phyloP scores from a whole-genome alignment of 2,888 invertebrate genomes.

The Aleiodes alternator region DNA sequence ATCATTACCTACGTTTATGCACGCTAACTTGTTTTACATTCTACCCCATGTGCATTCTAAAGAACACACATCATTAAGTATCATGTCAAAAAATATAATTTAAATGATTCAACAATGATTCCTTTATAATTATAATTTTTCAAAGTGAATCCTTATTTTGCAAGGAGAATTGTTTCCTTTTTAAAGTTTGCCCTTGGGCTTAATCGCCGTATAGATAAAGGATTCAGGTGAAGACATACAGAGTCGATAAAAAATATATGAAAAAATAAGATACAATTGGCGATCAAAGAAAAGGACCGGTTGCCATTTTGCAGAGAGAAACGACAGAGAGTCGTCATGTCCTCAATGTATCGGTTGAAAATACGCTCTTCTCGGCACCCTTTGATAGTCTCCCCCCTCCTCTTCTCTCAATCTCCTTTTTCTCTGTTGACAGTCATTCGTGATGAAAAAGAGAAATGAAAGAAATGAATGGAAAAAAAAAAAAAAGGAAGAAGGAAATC shows the following conservation, averaged over 20 bases:
- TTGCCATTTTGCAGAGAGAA: conserved; percentile 39
- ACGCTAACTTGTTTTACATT: conserved; percentile 27
- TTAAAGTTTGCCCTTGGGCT: neutral
- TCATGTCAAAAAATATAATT: neutral
- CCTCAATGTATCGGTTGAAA: conserved; percentile 30
- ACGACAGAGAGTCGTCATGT: conserved; percentile 36
- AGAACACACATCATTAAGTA: neutral
- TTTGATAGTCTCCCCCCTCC: conserved; percentile 45
- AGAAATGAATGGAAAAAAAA: conserved; percentile 27
- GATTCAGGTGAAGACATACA: conserved; percentile 25
- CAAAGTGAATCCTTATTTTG: neutral
- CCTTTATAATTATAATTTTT: neutral
- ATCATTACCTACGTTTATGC: conserved; percentile 45
- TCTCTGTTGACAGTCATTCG: conserved; percentile 18
- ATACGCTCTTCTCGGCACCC: conserved; percentile 45
- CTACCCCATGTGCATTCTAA: neutral
- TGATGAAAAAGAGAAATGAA: conserved; percentile 41
- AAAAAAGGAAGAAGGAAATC: conserved; percentile 57
- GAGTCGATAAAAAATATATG: neutral
- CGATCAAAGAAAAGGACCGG: conserved; percentile 28
- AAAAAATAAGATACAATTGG: conserved; percentile 26
- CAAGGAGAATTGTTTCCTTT: neutral
- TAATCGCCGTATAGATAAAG: conserved; percentile 19
- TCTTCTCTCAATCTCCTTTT: conserved; percentile 6
- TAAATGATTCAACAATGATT: neutral